A percentile compares a stretch with the other conserved stretches of the same genome.
Conservation (phyloP, 2,113 vertebrate genomes). For the Tamias sibiricus region DNA sequence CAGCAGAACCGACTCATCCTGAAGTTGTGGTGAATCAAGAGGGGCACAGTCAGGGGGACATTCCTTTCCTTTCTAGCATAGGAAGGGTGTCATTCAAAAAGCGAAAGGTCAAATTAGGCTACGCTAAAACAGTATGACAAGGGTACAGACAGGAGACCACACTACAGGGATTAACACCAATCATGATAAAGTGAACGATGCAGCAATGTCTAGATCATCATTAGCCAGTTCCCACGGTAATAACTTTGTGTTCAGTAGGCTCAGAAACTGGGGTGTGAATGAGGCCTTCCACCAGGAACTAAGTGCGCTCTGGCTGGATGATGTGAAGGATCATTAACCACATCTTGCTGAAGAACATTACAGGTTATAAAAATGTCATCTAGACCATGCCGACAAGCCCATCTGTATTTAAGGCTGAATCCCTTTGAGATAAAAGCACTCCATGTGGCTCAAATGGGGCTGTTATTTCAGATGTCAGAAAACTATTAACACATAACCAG, state of each 20-base stretch:
- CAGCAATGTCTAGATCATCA: constrained; percentile 20
- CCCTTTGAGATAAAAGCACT: constrained; percentile 77
- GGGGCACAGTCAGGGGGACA: neutral
- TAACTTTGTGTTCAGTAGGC: constrained; percentile 11
- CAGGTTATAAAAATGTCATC: constrained; percentile 83
- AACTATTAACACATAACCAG: constrained; percentile 70
- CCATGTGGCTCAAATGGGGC: constrained; percentile 69
- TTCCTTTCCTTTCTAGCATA: neutral
- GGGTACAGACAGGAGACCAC: neutral
- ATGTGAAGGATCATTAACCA: constrained; percentile 80
- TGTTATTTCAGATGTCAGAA: constrained; percentile 78
- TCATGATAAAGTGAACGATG: constrained; percentile 45
- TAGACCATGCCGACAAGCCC: constrained; percentile 75
- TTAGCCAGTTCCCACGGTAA: constrained; percentile 19
- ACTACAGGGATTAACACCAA: neutral
- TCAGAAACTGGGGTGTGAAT: constrained; percentile 36
- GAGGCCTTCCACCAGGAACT: constrained; percentile 53
- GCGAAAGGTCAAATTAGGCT: neutral
- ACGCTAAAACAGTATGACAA: neutral
- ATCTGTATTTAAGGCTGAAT: constrained; percentile 80
- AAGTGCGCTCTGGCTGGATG: constrained; percentile 49
- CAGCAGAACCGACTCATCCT: constrained; percentile 20
- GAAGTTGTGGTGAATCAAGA: neutral
- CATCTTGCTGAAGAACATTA: constrained; percentile 81
- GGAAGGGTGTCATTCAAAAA: neutral